Percentiles rank a stretch among this genome's conserved stretches.
Conservation (phyloP, 2,113 vertebrate genomes). For the Proteles cristata region DNA sequence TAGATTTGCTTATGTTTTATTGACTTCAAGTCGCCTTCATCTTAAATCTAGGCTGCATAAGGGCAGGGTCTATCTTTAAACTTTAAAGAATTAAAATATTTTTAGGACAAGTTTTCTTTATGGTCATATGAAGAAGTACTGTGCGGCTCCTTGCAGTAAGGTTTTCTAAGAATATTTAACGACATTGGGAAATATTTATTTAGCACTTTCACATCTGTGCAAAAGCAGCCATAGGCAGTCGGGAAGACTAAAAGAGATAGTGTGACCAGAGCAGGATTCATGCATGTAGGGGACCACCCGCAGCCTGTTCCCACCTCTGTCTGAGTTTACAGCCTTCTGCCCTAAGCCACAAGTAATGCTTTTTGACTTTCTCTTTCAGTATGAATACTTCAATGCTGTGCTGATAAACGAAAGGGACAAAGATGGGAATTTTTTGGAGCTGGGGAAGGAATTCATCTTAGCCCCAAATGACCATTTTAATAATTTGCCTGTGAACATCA, state of each 20-base stretch:
- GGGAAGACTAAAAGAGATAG: not conserved
- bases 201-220: not conserved
- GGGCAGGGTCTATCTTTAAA: not conserved
- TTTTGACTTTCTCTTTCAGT: conserved; percentile 88
- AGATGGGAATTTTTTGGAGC: conserved; percentile 94
- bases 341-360: not conserved
- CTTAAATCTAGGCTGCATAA: not conserved
- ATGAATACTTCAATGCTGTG: conserved; percentile 99
- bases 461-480: conserved; percentile 99
- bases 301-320: too few relatives aligned
- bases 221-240: not conserved
- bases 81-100: not conserved
- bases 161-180: not conserved
- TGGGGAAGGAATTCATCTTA: conserved; percentile 97
- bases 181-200: not conserved
- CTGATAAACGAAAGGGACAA: conserved; percentile 97
- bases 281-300: rapidly evolving
- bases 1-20: not conserved
- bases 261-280: not conserved
- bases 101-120: not conserved
- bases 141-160: not conserved
- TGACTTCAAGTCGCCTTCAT: not conserved
- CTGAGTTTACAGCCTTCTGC: not conserved
- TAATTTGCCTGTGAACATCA: conserved; percentile 98
- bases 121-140: not conserved